Evolutionary conservation across 2,888 invertebrate species (phyloP).

Genomic region (Ptilodon capucinus): DNA sequence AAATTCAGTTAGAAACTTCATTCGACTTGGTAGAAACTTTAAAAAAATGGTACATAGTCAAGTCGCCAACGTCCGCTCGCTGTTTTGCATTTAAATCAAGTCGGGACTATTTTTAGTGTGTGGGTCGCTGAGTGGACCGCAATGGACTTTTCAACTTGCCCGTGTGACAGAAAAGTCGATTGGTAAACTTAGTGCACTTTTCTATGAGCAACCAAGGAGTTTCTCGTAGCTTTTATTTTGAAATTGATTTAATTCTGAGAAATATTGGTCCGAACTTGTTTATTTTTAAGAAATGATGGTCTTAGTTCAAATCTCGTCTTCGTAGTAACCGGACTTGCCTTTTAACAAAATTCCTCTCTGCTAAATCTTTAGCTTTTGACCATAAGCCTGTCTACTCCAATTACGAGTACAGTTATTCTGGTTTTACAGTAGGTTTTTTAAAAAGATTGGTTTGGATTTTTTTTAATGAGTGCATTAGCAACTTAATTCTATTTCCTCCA

Average conservation of each 20-base stretch:
- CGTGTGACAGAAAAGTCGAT: conserved; percentile 36
- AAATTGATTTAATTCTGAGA: conserved; percentile 19
- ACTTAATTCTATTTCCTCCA: too few species aligned
- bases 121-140: conserved; percentile 27
- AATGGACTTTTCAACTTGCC: conserved; percentile 31
- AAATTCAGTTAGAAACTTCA: neutral
- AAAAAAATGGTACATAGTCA: conserved; percentile 8
- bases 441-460: too few species aligned
- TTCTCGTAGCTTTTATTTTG: conserved; percentile 23
- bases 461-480: too few species aligned
- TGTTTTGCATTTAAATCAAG: conserved; percentile 44
- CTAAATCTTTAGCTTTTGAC: too few species aligned
- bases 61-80: conserved; percentile 9
- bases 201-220: conserved; percentile 19
- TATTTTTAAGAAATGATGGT: neutral
- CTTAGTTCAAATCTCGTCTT: too few species aligned
- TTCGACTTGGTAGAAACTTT: neutral
- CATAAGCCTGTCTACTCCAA: too few species aligned
- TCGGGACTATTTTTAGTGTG: conserved; percentile 37
- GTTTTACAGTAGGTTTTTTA: too few species aligned
- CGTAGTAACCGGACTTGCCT: too few species aligned
- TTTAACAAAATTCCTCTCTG: too few species aligned
- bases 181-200: conserved; percentile 35
- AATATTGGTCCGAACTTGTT: neutral
- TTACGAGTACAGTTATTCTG: too few species aligned